Conservation (phyloP, 2,113 vertebrate genomes). For the Prionailurus viverrinus region DNA sequence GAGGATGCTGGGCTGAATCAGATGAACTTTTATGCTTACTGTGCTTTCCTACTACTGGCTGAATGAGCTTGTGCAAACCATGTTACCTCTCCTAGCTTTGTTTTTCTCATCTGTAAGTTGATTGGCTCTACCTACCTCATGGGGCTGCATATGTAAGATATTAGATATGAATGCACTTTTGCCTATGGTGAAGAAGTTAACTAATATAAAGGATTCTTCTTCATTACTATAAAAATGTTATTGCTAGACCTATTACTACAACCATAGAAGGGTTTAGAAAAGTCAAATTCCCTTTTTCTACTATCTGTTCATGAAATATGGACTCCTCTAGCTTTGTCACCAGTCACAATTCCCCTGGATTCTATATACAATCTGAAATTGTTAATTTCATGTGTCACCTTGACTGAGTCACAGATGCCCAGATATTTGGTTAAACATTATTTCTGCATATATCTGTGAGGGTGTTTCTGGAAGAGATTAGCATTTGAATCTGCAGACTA, state of each 20-base stretch:
- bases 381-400: neutral
- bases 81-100: neutral
- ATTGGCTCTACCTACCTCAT: neutral
- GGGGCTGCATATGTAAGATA: neutral
- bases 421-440: neutral
- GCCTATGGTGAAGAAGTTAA: neutral
- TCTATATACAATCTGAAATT: neutral
- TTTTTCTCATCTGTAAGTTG: neutral
- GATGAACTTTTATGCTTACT: neutral
- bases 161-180: neutral
- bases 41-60: neutral
- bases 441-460: conserved; percentile 1
- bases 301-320: neutral
- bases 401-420: neutral
- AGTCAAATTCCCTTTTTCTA: neutral
- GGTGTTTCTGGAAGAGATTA: neutral
- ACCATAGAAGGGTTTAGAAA: conserved; percentile 20
- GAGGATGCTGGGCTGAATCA: neutral
- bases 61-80: neutral
- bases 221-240: conserved; percentile 21
- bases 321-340: neutral
- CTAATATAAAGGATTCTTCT: neutral
- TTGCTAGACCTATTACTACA: neutral
- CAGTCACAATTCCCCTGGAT: neutral
- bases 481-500: neutral